Conservation (phyloP, 23 tunicate genomes). For the Halocynthia aurantium region DNA sequence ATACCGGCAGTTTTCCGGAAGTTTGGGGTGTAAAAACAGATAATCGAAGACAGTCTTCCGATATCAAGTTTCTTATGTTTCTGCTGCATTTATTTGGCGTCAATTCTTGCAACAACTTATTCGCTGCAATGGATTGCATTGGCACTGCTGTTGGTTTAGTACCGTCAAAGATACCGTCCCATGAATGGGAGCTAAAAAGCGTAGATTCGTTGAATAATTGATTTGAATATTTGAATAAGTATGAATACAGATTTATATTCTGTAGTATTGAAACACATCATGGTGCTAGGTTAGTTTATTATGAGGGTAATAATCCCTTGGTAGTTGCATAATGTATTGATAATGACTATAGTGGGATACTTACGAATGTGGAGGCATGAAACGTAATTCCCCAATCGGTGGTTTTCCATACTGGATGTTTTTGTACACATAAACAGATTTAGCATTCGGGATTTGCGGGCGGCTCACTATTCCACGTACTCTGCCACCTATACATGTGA, state of each 20-base stretch:
- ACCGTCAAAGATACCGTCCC: conserved; percentile 29
- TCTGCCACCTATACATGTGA: not conserved
- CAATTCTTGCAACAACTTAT: not conserved
- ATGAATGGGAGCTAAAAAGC: conserved; percentile 30
- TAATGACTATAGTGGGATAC: not conserved
- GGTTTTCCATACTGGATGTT: conserved; percentile 58
- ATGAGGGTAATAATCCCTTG: too few species aligned
- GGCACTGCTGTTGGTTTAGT: conserved; percentile 18
- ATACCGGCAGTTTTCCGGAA: too few species aligned
- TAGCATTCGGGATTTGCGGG: conserved; percentile 2
- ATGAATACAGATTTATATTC: too few species aligned
- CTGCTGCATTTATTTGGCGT: not conserved
- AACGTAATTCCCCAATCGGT: conserved; percentile 58
- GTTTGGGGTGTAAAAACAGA: conserved; percentile 35
- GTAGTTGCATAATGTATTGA: too few species aligned
- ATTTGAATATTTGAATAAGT: too few species aligned
- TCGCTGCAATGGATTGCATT: conserved; percentile 8
- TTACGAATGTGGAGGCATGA: conserved; percentile 55
- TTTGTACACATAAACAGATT: conserved; percentile 21
- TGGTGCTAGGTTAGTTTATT: too few species aligned
- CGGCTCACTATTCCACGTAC: not conserved
- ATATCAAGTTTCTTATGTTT: not conserved
- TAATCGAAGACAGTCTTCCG: conserved; percentile 48
- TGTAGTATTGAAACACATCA: too few species aligned
- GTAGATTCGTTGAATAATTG: too few species aligned